Percentiles rank a stretch among this genome's conserved stretches.
These are phyloP conservation scores for Polydrusus pterygomalis DNA, from an alignment of 2,888 invertebrate species.

Conservation along the genomic window DNA sequence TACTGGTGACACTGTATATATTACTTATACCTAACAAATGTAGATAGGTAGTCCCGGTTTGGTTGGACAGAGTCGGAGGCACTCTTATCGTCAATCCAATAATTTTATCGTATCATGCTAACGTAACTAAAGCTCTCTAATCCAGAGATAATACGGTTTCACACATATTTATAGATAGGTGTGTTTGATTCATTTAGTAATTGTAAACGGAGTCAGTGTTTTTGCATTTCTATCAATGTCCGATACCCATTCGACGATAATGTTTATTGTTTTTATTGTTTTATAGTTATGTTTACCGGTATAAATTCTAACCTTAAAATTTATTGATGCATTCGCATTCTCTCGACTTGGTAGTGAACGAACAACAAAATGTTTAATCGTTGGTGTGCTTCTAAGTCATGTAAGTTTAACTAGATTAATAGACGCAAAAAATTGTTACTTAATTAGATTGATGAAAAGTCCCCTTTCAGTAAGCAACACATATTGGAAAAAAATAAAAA, in stretches of 20 bases:
- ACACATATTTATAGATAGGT: slow-evolving; percentile 47
- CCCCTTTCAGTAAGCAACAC: too few relatives aligned
- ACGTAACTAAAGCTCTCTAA: slow-evolving; percentile 24
- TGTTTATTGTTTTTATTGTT: slow-evolving; percentile 1
- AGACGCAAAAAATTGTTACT: too few relatives aligned
- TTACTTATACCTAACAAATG: too few relatives aligned
- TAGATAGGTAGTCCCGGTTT: too few relatives aligned
- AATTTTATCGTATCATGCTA: slow-evolving; percentile 14
- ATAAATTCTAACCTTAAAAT: slow-evolving; percentile 9
- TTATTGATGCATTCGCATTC: not conserved
- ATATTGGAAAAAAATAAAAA: too few relatives aligned
- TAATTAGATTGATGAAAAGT: too few relatives aligned
- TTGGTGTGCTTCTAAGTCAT: not conserved
- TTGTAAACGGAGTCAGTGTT: not conserved
- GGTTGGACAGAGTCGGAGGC: too few relatives aligned
- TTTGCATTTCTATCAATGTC: slow-evolving; percentile 16
- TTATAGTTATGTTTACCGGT: slow-evolving; percentile 6
- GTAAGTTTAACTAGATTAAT: not conserved
- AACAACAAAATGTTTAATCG: not conserved
- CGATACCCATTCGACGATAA: not conserved
- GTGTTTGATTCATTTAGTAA: slow-evolving; percentile 26
- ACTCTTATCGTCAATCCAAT: not conserved
- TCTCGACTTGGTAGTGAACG: not conserved
- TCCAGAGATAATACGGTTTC: slow-evolving; percentile 38
- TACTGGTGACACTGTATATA: too few relatives aligned